A percentile compares a stretch with the other conserved stretches of the same genome.
phyloP scores from a whole-genome alignment of 37 sponge, comb jelly and placozoan genomes.

The Hexactinellida sp. region DNA sequence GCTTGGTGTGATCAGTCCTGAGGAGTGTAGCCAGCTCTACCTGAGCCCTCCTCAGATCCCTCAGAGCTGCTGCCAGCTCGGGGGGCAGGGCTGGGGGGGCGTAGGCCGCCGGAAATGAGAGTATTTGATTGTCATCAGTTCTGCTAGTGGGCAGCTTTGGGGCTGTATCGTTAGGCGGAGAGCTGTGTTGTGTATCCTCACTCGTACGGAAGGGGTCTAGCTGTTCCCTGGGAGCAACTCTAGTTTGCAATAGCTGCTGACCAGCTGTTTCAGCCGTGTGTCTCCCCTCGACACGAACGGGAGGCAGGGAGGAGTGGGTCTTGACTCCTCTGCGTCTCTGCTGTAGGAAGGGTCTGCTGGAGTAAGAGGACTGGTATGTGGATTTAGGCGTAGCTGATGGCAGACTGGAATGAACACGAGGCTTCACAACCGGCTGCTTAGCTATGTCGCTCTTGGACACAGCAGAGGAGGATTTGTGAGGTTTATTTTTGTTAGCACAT shows the following conservation, averaged over 20 bases:
- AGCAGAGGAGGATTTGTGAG: not conserved
- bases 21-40: not conserved
- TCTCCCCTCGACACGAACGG: not conserved
- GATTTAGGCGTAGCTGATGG: not conserved
- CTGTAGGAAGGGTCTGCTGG: not conserved
- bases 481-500: not conserved
- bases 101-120: not conserved
- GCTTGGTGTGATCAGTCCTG: not conserved
- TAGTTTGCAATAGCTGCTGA: not conserved
- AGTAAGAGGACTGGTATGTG: not conserved
- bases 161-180: not conserved
- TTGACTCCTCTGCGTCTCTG: not conserved
- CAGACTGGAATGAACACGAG: not conserved
- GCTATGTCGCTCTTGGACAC: not conserved
- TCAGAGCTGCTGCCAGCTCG: not conserved
- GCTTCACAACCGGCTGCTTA: not conserved
- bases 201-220: not conserved
- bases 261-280: not conserved
- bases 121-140: not conserved
- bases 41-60: not conserved
- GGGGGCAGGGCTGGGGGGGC: not conserved
- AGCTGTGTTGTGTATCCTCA: not conserved
- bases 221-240: not conserved
- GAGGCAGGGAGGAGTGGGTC: not conserved
- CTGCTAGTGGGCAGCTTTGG: not conserved